Evolutionary conservation across 2,113 vertebrate genomes (phyloP).

Genomic region (Toxostoma redivivum): DNA sequence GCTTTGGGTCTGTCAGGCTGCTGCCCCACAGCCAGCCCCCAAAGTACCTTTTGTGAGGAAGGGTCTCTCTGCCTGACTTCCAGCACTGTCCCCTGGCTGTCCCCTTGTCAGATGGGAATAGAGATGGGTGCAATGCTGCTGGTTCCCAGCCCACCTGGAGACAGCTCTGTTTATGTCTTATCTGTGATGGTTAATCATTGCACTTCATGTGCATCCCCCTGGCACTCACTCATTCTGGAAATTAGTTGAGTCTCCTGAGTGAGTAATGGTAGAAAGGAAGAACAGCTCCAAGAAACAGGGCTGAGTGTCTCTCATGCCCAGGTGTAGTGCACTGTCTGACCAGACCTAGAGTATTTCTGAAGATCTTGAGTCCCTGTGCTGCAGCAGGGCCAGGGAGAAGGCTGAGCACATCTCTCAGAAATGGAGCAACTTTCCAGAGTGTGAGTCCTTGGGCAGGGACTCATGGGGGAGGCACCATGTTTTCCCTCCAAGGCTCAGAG

Average conservation of each 20-base stretch:
- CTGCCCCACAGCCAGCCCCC: not conserved
- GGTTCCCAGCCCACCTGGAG: not conserved
- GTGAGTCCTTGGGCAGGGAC: not conserved
- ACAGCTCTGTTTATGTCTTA: not conserved
- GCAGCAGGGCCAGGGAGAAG: not conserved
- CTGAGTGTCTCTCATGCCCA: not conserved
- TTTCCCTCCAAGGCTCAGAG: not conserved
- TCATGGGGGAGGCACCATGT: not conserved
- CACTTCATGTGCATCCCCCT: not conserved
- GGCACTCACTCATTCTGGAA: not conserved
- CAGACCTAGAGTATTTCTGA: not conserved
- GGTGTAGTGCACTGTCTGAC: fast-evolving
- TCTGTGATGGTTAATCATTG: not conserved
- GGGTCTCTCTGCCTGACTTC: not conserved
- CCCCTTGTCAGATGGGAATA: not conserved
- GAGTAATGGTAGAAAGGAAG: not conserved
- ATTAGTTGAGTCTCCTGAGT: not conserved
- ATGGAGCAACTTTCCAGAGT: not conserved
- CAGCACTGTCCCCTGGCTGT: not conserved
- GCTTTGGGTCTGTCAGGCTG: not conserved
- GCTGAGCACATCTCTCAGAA: not conserved
- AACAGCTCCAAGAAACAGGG: not conserved
- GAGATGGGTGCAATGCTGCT: not conserved
- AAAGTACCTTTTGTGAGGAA: not conserved
- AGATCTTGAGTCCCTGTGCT: not conserved